A percentile compares a stretch with the other conserved stretches of the same genome.
Conservation (phyloP, 2,797 vertebrate genomes). For the Argya squamiceps region DNA sequence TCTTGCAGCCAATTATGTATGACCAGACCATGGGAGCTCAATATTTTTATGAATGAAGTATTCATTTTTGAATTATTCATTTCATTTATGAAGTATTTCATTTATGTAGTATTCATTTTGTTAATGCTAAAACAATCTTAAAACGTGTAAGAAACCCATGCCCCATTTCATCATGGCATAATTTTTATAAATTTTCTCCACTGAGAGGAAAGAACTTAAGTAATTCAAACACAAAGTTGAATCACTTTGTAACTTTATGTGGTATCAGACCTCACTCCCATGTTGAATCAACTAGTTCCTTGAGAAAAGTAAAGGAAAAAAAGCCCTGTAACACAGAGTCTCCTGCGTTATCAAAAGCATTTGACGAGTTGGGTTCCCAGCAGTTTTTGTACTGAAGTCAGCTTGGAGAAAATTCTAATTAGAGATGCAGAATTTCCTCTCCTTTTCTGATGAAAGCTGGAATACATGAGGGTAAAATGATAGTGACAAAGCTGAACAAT, state of each 20-base stretch:
- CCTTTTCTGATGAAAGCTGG: not conserved
- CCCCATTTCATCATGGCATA: rapidly evolving
- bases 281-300: not conserved
- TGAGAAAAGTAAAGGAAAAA: not conserved
- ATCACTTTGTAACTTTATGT: not conserved
- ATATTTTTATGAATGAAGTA: too few species aligned
- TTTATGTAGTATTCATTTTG: not conserved
- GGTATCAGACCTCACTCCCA: not conserved
- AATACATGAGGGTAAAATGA: not conserved
- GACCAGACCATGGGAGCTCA: not conserved
- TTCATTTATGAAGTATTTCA: too few species aligned
- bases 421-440: not conserved
- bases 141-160: rapidly evolving
- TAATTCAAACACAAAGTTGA: not conserved
- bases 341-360: not conserved
- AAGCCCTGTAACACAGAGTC: not conserved
- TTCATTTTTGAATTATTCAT: too few species aligned
- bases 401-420: not conserved
- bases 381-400: not conserved
- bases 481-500: not conserved
- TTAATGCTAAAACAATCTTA: not conserved
- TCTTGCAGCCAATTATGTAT: not conserved
- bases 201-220: not conserved
- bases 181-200: not conserved
- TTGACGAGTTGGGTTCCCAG: not conserved